phyloP scores from a whole-genome alignment of 1,140 invertebrate species.

The Micrasema minimum region DNA sequence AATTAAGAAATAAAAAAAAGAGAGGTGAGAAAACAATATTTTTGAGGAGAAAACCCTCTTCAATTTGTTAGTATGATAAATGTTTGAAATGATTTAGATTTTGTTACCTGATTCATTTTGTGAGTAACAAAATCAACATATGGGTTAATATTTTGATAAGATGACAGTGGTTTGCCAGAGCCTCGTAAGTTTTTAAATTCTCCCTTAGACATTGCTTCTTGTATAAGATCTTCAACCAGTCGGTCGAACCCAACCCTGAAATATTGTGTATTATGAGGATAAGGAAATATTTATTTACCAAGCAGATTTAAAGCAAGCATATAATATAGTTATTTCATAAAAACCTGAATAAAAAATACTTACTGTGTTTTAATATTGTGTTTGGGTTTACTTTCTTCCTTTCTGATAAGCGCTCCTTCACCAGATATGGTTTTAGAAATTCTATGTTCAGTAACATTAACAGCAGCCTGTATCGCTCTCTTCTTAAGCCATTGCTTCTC shows the following conservation, averaged over 20 bases:
- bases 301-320: not conserved
- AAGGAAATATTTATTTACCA: slow-evolving; percentile 33
- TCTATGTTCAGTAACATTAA: slow-evolving; percentile 81
- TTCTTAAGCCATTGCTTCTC: slow-evolving; percentile 79
- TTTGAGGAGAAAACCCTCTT: too few species aligned
- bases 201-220: slow-evolving; percentile 88
- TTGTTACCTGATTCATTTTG: slow-evolving; percentile 86
- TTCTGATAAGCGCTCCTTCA: slow-evolving; percentile 76
- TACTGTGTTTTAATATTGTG: slow-evolving; percentile 82
- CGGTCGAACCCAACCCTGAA: slow-evolving; percentile 83
- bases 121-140: slow-evolving; percentile 90
- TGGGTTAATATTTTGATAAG: slow-evolving; percentile 76
- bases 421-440: slow-evolving; percentile 74
- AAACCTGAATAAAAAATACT: too few species aligned
- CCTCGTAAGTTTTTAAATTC: slow-evolving; percentile 87
- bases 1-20: too few species aligned
- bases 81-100: too few species aligned
- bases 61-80: too few species aligned
- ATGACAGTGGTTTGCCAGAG: slow-evolving; percentile 81
- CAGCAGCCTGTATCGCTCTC: slow-evolving; percentile 76
- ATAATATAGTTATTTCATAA: too few species aligned
- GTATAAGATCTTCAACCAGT: slow-evolving; percentile 89
- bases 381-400: slow-evolving; percentile 68
- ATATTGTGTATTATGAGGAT: not conserved
- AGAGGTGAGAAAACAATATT: too few species aligned